phyloP scores from a whole-genome alignment of 2,113 vertebrate genomes.

The Platichthys flesus region DNA sequence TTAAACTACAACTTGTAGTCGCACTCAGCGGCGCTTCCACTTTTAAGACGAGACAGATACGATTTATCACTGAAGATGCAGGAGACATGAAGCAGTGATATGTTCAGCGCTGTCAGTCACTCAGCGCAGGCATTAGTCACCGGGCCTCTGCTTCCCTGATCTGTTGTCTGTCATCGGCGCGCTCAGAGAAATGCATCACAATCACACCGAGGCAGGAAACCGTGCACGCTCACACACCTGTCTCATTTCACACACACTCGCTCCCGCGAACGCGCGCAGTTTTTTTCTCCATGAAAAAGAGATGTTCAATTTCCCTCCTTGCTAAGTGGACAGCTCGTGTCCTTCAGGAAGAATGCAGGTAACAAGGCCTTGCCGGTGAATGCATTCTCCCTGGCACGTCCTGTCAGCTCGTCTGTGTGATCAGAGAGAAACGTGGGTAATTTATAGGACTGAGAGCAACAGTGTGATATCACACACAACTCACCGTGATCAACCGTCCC shows the following conservation, averaged over 20 bases:
- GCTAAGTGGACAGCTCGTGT: slow-evolving; percentile 75
- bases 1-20: slow-evolving; percentile 62
- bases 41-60: slow-evolving; percentile 61
- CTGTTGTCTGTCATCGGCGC: slow-evolving; percentile 71
- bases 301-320: slow-evolving; percentile 75
- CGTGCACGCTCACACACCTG: slow-evolving; percentile 44
- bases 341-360: slow-evolving; percentile 68
- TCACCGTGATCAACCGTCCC: slow-evolving; percentile 28
- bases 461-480: slow-evolving; percentile 23
- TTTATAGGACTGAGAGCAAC: slow-evolving; percentile 47
- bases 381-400: slow-evolving; percentile 62
- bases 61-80: slow-evolving; percentile 63
- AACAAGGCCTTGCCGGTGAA: slow-evolving; percentile 67
- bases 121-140: slow-evolving; percentile 72
- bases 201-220: slow-evolving; percentile 21
- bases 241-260: slow-evolving; percentile 49
- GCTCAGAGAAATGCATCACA: slow-evolving; percentile 63
- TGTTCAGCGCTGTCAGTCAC: slow-evolving; percentile 73
- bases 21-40: slow-evolving; percentile 50
- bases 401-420: slow-evolving; percentile 67
- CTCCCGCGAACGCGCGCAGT: not conserved
- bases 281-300: slow-evolving; percentile 69
- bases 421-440: slow-evolving; percentile 59
- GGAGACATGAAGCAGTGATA: slow-evolving; percentile 70
- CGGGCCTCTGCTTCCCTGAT: slow-evolving; percentile 61